Evolutionary conservation across 2,888 invertebrate genomes (phyloP), one percentile per base, ranked within the genome.

Genomic region (Geotrupes spiniger): DNA sequence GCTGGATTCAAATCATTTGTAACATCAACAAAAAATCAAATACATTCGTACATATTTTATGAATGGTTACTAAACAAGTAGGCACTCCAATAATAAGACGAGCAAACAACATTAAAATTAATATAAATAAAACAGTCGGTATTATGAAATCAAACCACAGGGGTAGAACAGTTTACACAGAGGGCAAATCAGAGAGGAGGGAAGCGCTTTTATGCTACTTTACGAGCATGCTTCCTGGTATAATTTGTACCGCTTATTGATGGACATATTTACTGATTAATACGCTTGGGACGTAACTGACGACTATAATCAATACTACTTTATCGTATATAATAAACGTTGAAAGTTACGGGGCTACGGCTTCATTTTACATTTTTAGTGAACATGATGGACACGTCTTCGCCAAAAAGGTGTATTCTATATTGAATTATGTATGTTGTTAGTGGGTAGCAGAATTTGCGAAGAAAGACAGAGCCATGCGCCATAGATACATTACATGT

Each of bases 21-120:
- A n/a, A n/a, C n/a, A n/a, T n/a, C n/a, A n/a, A n/a, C n/a, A n/a
- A n/a, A n/a, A n/a, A n/a, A n/a, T n/a, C n/a, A n/a, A n/a, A n/a
- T n/a, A n/a, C n/a, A n/a, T n/a, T n/a, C n/a, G n/a, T n/a, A n/a
- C n/a, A n/a, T n/a, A n/a, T n/a, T n/a, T n/a, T n/a, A n/a, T n/a
- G n/a, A n/a, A 33, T 33, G 15, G 15, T 33, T 33, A 33, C 12
- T 25, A 49, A 45, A 49, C 44, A 56, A 59, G 58, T 52, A 46
- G 37, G 26, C 45, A 48, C 53, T 58, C 53, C 52, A 59, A 61
- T 62, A 64, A 66, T 63, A 64, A 58, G 62, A 59, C 63, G 63
- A 61, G 62, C 61, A 67, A 69, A 69, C 65, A 67, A 62, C 65
- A 68, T 65, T 66, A 68, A 68, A 68, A 66, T 68, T 68, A 66